A percentile compares a stretch with the other conserved stretches of the same genome.
Conservation (phyloP, 2,888 invertebrate genomes). For the Litoditis marina region DNA sequence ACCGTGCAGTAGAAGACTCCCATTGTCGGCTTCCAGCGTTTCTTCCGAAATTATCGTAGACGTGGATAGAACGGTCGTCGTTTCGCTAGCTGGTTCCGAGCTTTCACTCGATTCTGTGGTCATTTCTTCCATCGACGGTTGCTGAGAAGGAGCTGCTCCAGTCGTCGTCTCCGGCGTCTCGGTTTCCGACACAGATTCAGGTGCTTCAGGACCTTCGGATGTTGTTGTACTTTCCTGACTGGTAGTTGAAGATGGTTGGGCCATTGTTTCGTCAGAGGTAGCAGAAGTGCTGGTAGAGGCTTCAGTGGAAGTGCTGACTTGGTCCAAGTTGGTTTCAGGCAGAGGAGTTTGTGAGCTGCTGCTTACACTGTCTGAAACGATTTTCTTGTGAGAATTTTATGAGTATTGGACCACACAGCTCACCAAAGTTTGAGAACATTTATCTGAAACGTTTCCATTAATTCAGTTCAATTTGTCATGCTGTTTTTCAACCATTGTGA, state of each 20-base stretch:
- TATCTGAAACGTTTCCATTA: too few species aligned
- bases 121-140: background rate
- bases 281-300: background rate
- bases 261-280: background rate
- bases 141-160: background rate
- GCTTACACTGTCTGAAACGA: constrained; percentile 15
- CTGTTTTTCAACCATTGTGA: too few species aligned
- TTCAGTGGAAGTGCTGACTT: too few species aligned
- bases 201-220: too few species aligned
- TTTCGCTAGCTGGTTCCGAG: too few species aligned
- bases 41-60: background rate
- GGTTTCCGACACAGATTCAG: too few species aligned
- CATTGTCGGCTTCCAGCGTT: constrained; percentile 11
- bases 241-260: background rate
- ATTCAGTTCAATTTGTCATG: too few species aligned
- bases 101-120: too few species aligned
- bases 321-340: background rate
- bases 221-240: too few species aligned
- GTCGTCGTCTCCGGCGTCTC: background rate
- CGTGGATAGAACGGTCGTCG: too few species aligned
- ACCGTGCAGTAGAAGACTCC: constrained; percentile 9
- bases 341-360: background rate
- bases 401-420: too few species aligned
- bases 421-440: too few species aligned
- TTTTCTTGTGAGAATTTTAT: background rate